Conservation (phyloP, 2,113 vertebrate genomes). For the cattle (Bos taurus) region DNA sequence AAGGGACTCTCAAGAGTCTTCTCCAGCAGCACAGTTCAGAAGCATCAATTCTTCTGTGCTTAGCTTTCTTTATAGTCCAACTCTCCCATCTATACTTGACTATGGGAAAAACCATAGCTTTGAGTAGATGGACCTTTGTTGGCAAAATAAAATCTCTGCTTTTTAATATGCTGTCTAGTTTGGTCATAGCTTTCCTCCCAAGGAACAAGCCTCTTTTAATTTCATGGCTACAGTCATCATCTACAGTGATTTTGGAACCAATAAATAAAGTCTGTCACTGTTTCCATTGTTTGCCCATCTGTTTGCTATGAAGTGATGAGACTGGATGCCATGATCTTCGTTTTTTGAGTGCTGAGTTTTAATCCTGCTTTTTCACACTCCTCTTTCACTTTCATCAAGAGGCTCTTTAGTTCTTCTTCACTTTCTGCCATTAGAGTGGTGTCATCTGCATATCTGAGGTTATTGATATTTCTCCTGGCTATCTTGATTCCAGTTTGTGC, state of each 20-base stretch:
- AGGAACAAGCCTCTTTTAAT: not conserved
- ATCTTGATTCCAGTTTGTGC: not conserved
- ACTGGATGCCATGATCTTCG: not conserved
- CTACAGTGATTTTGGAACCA: not conserved
- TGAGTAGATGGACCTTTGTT: not conserved
- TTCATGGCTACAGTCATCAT: not conserved
- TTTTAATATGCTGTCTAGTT: not conserved
- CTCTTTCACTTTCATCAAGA: not conserved
- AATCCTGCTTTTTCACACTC: not conserved
- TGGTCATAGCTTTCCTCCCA: not conserved
- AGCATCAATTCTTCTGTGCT: not conserved
- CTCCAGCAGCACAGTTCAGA: not conserved
- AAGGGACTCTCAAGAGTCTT: not conserved
- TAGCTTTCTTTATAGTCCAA: not conserved
- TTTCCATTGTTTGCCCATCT: not conserved
- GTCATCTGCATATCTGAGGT: not conserved
- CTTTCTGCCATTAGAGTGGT: not conserved
- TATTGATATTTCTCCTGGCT: not conserved
- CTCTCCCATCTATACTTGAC: not conserved
- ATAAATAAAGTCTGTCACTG: not conserved
- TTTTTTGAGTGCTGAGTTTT: not conserved
- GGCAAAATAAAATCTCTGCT: not conserved
- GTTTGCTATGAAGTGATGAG: not conserved
- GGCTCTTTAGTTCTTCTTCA: not conserved
- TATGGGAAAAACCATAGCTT: not conserved